Base-by-base conservation (phyloP, 2,888 invertebrate species). In the Aphodius sticticus region DNA sequence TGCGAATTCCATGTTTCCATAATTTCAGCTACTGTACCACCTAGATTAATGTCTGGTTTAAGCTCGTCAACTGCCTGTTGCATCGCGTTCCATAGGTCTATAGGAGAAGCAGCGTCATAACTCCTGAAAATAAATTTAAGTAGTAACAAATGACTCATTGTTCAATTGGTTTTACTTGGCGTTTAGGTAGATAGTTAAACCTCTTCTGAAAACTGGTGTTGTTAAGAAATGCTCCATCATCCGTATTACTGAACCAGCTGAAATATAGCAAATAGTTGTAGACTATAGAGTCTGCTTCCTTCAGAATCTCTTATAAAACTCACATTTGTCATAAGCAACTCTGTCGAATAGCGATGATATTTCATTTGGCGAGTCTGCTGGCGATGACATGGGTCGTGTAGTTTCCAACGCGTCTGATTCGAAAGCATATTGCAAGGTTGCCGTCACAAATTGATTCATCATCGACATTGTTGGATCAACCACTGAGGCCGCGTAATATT, bases 241-340 rank as follows among this genome's bases (percentile, higher is more conserved):
- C 71, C 81, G 75, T 12, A 81, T 81, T 7, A 81, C 79, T 16
- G 81, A 16, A 16, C 79, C 77, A 16, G 2, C 90, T 89, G 6
- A 94, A 91, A 81, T 93, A 90, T 0, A 85, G 84, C 0, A 93
- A 92, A 90, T 0, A 93, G 91, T 6, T 90, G 88, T 9, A 88
- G 85, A 78, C 91, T 91, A 7, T 82, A 79, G 9, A 90, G 92
- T 0, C 95, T 92, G 0, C 92, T 91, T 6, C 12, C 26, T n/a
- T 88, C 87, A 0, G 90, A 87, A 15, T 53, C 7, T 53, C 9
- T 12, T 53, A 53, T 53, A 12, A 53, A 53, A 53, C 53, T 72
- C 89, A 9, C 90, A 78, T 72, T 95, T 95, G 82, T 92, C 92
- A 85, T 95, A 95, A 0, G 93, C 91, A 79, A 95, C 91, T 1